These are phyloP conservation scores for Hassar affinis DNA, from an alignment of 2,113 vertebrate species.

Conservation along the genomic window DNA sequence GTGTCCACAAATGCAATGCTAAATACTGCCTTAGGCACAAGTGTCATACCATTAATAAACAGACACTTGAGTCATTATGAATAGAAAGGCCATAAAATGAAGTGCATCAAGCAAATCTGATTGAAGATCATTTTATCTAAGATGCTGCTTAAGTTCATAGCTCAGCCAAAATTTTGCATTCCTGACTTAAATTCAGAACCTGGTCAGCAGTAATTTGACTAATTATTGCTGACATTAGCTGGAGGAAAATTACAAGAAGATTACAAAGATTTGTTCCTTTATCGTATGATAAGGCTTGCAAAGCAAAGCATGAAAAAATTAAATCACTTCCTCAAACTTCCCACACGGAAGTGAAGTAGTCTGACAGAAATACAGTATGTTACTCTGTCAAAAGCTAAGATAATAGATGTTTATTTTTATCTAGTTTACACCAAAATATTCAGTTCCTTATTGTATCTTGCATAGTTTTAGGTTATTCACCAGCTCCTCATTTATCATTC, in stretches of 20 bases:
- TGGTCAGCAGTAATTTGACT: constrained; percentile 47
- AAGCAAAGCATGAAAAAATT: constrained; percentile 21
- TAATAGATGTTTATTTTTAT: background rate
- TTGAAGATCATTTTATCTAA: constrained; percentile 60
- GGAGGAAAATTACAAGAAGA: constrained; percentile 49
- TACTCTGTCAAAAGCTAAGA: background rate
- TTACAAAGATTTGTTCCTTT: constrained; percentile 49
- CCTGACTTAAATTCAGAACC: constrained; percentile 31
- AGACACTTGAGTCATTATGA: constrained; percentile 69
- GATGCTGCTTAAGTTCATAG: constrained; percentile 37
- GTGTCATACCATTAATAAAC: constrained; percentile 76
- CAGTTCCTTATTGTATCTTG: background rate
- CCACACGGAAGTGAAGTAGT: too few relatives aligned
- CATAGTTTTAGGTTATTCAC: background rate
- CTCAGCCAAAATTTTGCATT: constrained; percentile 36
- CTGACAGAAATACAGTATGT: background rate
- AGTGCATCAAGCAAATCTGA: constrained; percentile 54
- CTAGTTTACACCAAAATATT: background rate
- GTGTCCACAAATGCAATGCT: background rate
- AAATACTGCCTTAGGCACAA: constrained; percentile 68
- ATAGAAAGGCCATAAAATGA: constrained; percentile 58
- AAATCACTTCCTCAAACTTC: background rate
- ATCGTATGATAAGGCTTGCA: constrained; percentile 34
- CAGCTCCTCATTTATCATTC: background rate
- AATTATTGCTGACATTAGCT: constrained; percentile 53